phyloP scores from a whole-genome alignment of 2,888 invertebrate genomes.

The Pristionchus exspectatus region DNA sequence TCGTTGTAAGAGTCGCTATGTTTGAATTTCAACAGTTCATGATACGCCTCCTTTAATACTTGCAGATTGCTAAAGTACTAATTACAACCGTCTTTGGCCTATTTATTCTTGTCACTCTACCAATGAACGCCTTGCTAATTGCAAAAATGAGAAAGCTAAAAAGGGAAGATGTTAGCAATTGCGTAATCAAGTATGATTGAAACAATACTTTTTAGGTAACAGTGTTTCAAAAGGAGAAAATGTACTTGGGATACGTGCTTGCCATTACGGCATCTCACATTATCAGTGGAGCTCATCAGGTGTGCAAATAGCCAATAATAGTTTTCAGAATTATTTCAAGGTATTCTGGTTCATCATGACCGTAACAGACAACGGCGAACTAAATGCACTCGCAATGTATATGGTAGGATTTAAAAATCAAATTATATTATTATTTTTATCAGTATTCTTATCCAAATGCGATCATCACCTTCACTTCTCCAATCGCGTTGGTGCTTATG shows the following conservation, averaged over 20 bases:
- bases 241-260: not conserved
- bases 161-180: not conserved
- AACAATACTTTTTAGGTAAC: not conserved
- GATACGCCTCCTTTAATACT: no score
- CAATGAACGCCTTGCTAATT: not conserved
- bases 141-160: not conserved
- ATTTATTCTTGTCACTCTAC: not conserved
- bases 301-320: not conserved
- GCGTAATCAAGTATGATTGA: not conserved
- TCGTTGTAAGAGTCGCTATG: no score
- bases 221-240: not conserved
- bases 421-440: no score
- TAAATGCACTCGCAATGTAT: not conserved
- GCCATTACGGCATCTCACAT: not conserved
- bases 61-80: not conserved
- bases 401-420: not conserved
- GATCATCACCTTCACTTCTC: constrained; percentile 17
- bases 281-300: not conserved
- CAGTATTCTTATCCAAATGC: not conserved
- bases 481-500: not conserved
- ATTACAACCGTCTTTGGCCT: not conserved
- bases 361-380: not conserved
- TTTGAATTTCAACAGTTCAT: no score
- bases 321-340: not conserved
- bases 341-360: not conserved